Base-by-base conservation (phyloP, 1,140 invertebrate genomes). In the Scaptomyza pallida region DNA sequence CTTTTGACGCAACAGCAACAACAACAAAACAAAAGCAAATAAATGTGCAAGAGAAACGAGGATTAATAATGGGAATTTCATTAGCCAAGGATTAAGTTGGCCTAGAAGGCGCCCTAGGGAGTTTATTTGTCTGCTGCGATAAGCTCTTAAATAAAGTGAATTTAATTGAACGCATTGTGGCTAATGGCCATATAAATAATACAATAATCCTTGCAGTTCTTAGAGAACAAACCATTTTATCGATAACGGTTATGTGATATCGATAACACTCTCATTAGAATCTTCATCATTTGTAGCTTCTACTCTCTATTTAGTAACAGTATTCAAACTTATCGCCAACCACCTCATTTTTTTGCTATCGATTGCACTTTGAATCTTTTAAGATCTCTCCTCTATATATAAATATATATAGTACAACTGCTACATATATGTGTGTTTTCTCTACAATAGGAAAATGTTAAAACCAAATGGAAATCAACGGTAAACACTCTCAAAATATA, bases 381-480 rank as follows among this genome's bases (percentile, higher is more conserved):
- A 8, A 6, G 16, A 16, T 17, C 15, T 10, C 41, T 16, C 21
- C 15, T 19, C 33, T 52, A 26, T 30, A 16, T 37, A 56, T 16
- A 59, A 16, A 37, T 52, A 13, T 23, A 21, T 59, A 30, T 48
- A 21, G n/a, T 67, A 51, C 13, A 51, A 50, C 30, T 67, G 35
- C 50, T 56, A n/a, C 48, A 69, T 45, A 57, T 56, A n/a, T 81
- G 45, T 85, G 33, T 83, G 70, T 85, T 50, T 75, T 86, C 68
- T 85, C 73, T 77, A 68, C 54, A 78, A 72, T 91, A 91, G 89
- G 89, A 91, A 76, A 90, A 68, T 79, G 75, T 82, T 63, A 91
- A 91, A 37, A 67, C 90, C 69, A 91, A 88, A 83, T 91, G 90
- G 90, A 91, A 91, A 79, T 85, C 90, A 69, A 91, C 90, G 90